Conservation (phyloP, 2,888 invertebrate species). For the Zygogramma bicolorata region DNA sequence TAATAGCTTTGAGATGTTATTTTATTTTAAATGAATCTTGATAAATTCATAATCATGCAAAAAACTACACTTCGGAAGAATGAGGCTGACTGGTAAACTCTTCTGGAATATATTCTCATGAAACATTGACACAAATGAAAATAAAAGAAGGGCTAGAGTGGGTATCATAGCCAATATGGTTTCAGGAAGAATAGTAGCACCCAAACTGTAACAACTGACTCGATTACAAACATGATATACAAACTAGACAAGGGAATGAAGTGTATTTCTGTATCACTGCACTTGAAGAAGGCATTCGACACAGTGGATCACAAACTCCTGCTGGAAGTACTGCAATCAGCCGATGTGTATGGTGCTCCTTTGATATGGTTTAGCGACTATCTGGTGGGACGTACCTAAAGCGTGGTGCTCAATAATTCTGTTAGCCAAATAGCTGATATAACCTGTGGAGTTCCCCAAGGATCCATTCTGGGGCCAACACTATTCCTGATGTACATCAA, state of each 20-base stretch:
- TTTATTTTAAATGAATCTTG: too few relatives aligned
- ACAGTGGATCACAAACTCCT: background rate
- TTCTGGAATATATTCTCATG: too few relatives aligned
- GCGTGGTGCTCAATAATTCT: background rate
- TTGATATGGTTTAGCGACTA: background rate
- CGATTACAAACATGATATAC: background rate
- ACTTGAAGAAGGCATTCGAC: background rate
- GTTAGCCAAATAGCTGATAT: background rate
- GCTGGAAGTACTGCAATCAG: background rate
- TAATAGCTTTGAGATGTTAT: too few relatives aligned
- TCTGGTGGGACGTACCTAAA: background rate
- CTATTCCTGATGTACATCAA: background rate
- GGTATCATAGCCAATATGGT: background rate
- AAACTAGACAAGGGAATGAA: background rate
- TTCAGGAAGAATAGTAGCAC: background rate
- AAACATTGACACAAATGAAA: too few relatives aligned
- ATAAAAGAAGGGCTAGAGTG: too few relatives aligned
- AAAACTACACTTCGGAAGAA: too few relatives aligned
- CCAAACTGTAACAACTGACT: background rate
- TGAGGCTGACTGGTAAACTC: too few relatives aligned
- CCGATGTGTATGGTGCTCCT: background rate
- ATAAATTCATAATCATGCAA: too few relatives aligned
- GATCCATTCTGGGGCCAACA: background rate
- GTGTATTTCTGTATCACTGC: background rate
- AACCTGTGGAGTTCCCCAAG: conserved; percentile 5